Base-by-base conservation (phyloP, 2,888 invertebrate genomes). In the Andrena marginata region DNA sequence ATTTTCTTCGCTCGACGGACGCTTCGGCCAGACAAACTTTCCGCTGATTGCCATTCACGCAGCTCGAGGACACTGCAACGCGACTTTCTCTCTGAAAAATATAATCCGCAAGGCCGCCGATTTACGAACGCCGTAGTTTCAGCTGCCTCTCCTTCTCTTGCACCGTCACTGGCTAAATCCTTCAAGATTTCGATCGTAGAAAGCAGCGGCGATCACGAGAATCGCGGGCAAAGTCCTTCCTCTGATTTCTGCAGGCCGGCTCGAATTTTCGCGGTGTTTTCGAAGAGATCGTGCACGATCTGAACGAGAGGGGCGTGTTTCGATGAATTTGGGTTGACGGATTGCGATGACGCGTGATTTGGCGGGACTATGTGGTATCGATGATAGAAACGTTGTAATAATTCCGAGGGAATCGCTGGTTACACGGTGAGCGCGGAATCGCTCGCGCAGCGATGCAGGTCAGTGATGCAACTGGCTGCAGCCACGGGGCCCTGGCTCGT, bases 381-480 rank as follows among this genome's bases (percentile, higher is more conserved):
- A 8, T 8, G 6, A 26, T 10, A 35, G 23, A 49, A 75, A 31
- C 31, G 23, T 20, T 54, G 23, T 16, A 31, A 54, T 59, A 23
- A 13, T 16, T 6, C 16, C 8, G 13, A 68, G 13, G 26, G 51
- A 31, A 20, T 35, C 13, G 26, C 10, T 29, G n/a, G 48, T 16
- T 42, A 31, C 2, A 59, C 68, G 16, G 56, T 26, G 69, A 54
- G n/a, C 63, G 33, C 75, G 54, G 48, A 26, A 54, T 26, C 60
- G 62, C 42, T 48, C 23, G 69, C 13, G 48, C 76, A 59, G 35
- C 79, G 74, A 59, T 13, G 75, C 64, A 78, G 81, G 80, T 84
- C 82, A 51, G 68, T 86, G 84, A 77, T 80, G 86, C 87, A 89
- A 82, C 82, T 83, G 80, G 62, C 76, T 64, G 59, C 76, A 73